Percentiles rank a stretch among this genome's conserved stretches.
Evolutionary conservation across 2,888 invertebrate species (phyloP).

Genomic region (Siphlonurus alternatus): DNA sequence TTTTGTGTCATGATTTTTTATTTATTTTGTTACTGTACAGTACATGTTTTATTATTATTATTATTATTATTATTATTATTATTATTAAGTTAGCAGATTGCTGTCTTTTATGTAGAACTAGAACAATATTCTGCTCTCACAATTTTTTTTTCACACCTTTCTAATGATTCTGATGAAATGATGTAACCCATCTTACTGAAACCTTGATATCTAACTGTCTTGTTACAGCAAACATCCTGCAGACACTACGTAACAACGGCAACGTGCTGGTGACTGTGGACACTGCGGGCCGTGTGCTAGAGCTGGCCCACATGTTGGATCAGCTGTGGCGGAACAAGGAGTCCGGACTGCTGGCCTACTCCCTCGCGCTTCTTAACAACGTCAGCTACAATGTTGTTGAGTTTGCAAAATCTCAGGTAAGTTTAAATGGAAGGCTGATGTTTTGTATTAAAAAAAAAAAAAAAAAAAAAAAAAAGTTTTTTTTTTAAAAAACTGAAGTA

Average conservation of each 20-base stretch:
- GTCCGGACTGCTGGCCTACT: conserved; percentile 88
- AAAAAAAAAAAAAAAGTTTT: too few species aligned
- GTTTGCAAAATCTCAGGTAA: conserved; percentile 87
- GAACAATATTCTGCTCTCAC: too few species aligned
- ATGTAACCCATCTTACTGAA: too few species aligned
- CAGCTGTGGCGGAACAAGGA: conserved; percentile 90
- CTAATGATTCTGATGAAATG: too few species aligned
- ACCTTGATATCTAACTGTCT: conserved; percentile 10
- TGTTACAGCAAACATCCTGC: conserved; percentile 69
- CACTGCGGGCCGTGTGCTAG: conserved; percentile 91
- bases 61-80: too few species aligned
- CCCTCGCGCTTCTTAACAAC: conserved; percentile 82
- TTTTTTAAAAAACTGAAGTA: neutral
- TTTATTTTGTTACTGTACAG: too few species aligned
- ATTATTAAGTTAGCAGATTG: too few species aligned
- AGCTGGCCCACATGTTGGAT: conserved; percentile 91
- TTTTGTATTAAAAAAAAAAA: too few species aligned
- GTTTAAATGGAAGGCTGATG: neutral
- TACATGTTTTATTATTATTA: too few species aligned
- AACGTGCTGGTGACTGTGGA: conserved; percentile 93
- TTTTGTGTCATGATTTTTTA: too few species aligned
- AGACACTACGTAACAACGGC: conserved; percentile 84
- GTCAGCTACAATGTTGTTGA: conserved; percentile 97
- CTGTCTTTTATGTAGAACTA: too few species aligned
- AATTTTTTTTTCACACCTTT: too few species aligned